These are phyloP conservation scores for Augochlora pura DNA, from an alignment of 1,140 invertebrate species.

Conservation along the genomic window DNA sequence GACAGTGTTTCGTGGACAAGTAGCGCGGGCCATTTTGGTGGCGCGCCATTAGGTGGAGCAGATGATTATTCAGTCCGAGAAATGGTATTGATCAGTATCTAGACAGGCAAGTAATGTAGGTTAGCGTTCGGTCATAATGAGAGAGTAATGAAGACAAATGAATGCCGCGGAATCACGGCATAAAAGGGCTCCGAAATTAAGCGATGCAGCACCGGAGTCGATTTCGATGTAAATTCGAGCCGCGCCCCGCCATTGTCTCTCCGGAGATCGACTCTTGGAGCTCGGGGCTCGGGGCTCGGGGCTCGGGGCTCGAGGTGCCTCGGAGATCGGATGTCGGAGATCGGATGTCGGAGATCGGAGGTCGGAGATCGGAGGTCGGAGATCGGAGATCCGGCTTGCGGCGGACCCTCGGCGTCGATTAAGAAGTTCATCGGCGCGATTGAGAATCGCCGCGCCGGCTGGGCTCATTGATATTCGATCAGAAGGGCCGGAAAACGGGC, in stretches of 20 bases:
- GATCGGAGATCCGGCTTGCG: background rate
- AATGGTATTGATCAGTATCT: conserved; percentile 1
- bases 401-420: background rate
- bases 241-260: background rate
- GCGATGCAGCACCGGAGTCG: conserved; percentile 2
- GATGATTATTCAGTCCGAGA: background rate
- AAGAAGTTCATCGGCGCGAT: conserved; percentile 12
- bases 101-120: background rate
- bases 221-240: conserved; percentile 35
- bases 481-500: background rate
- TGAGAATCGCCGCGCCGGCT: background rate
- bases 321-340: background rate
- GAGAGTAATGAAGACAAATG: conserved; percentile 70
- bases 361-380: too few relatives aligned
- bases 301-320: too few relatives aligned
- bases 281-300: too few relatives aligned
- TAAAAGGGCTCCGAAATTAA: conserved; percentile 9
- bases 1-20: background rate
- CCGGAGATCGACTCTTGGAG: background rate
- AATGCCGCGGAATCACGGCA: conserved; percentile 37
- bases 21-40: background rate
- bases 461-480: background rate
- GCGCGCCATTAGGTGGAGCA: background rate
- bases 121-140: conserved; percentile 51
- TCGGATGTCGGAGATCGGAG: background rate